Base-by-base conservation (phyloP, 2,113 vertebrate species). In the Oryzias curvinotus region DNA sequence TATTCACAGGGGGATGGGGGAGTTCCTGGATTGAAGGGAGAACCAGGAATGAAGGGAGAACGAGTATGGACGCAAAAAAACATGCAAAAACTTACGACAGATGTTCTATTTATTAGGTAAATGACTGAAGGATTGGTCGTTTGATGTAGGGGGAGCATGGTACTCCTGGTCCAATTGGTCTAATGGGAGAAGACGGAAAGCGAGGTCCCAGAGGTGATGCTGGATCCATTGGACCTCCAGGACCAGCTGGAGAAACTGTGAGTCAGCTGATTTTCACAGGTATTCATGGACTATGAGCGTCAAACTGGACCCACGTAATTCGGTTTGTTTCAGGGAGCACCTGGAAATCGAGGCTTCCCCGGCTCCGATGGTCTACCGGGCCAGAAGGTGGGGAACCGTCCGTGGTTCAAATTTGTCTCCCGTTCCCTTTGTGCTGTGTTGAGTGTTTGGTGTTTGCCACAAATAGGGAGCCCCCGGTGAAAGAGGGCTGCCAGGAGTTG, bases 261-360 rank as follows among this genome's bases (percentile, higher is more conserved):
- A 94, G 92, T 19, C 50, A 1, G 62, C 45, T 15, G 23, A 17
- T 41, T 59, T 52, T 5, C 26, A 21, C 18, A 8, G 8, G 44
- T 7, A 1, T 30, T 59, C n/a, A 23, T 1, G 43, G 19, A 16
- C 28, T 7, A 14, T n/a, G 3, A 47, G 47, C 5, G 36, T n/a
- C 28, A 50, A 7, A 1, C 51, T 48, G 28, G 19, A 21, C 30
- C 25, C 4, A 21, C 36, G 19, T 36, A 19, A 1, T 28, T 5
- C 42, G 15, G 15, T 54, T 23, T 28, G 0, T 71, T 80, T 0
- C 26, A 99, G 97, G 98, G 98, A 72, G 75, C 94, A 85, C 95
- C 96, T 60, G 98, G 98, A 67, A 97, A 96, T 55, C 90, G 98
- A 75, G 98, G 97, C 4, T 99, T 99, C 85, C 95, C 96, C 26